Base-by-base conservation (phyloP, 2,888 invertebrate genomes). In the Ectropis crepuscularia region DNA sequence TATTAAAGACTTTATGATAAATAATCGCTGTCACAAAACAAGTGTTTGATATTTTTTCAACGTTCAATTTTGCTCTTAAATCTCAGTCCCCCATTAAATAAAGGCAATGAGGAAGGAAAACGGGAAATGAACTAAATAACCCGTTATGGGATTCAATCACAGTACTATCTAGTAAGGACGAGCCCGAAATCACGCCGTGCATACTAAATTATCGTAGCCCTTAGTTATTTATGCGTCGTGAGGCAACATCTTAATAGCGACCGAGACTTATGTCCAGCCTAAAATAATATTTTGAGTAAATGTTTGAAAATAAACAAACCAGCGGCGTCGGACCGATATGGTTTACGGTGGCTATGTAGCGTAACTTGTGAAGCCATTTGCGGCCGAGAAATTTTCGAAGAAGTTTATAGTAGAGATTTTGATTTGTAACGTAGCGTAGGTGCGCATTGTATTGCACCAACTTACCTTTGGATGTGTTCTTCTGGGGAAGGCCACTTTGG, bases 401-500 rank as follows among this genome's bases (percentile, higher is more conserved):
- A 79, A 82, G 79, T 85, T 83, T 87, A 87, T 84, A 81, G 81
- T 82, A 84, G 83, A 79, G 83, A 79, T 28, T 87, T 82, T 81
- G 80, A 80, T 80, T 81, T 83, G 81, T 77, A 83, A 83, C 86
- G 86, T n/a, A n/a, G n/a, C n/a, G n/a, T n/a, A n/a, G n/a, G n/a
- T 86, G 85, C 78, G 77, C 77, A 74, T 75, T 74, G 74, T 79
- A 72, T 80, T 76, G 78, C 67, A 74, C 7, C 10, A 47, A 75
- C 96, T 96, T 95, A 98, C 98, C 97, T 98, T 99, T 93, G 98
- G 98, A 94, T 99, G 98, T 94, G 98, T 98, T 96, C 98, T 96
- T 94, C 99, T 96, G 80, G 99, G 99, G 94, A 99, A 99, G 91
- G 99, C 99, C 94, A 99, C 98, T 96, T 99, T 99, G 81, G 99